Evolutionary conservation across 2,113 vertebrate species (phyloP).

Genomic region (Hipposideros armiger): DNA sequence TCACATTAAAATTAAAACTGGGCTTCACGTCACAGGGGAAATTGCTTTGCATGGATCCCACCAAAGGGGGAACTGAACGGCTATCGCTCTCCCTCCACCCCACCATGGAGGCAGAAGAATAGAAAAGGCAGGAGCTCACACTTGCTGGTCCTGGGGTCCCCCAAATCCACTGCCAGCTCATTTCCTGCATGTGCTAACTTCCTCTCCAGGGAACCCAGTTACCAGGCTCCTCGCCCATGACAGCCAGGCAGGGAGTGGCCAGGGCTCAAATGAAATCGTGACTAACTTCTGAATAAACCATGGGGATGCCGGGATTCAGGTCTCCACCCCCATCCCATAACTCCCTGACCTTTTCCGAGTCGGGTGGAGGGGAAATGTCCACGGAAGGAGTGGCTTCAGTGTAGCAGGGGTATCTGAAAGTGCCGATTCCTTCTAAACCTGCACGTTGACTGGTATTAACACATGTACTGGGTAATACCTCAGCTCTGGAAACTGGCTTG

Average conservation of each 20-base stretch:
- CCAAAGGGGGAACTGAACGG: neutral
- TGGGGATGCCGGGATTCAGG: neutral
- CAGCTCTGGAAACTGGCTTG: neutral
- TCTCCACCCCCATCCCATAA: neutral
- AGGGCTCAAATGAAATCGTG: constrained; percentile 39
- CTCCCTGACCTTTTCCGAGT: neutral
- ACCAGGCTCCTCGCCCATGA: neutral
- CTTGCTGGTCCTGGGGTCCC: neutral
- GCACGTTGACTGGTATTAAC: no score
- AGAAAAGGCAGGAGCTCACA: neutral
- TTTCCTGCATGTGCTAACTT: constrained; percentile 75
- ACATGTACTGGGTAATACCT: neutral
- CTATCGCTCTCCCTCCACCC: neutral
- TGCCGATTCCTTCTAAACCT: neutral
- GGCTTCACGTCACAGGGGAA: neutral
- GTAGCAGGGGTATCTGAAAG: neutral
- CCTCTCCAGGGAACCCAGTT: constrained; percentile 7
- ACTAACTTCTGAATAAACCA: constrained; percentile 72
- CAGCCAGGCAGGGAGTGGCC: neutral
- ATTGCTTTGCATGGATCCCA: neutral
- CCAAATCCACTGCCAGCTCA: constrained; percentile 60
- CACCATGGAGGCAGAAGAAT: neutral
- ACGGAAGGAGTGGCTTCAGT: neutral
- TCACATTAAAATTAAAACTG: neutral
- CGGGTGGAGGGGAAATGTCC: neutral